Conservation (phyloP, 2,888 invertebrate species). For the Stenurella melanura region DNA sequence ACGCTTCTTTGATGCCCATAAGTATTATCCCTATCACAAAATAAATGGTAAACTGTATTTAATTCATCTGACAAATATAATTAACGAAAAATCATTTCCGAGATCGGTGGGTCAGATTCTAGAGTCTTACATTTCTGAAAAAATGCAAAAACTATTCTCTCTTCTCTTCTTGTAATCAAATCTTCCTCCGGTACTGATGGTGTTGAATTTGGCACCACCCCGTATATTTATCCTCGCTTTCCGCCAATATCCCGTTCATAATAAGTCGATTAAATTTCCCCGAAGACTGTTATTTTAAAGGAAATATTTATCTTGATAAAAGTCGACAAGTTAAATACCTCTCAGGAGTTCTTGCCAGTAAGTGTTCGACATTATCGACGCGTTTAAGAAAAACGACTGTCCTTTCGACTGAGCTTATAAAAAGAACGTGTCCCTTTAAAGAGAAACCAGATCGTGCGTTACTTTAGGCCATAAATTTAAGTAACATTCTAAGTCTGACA, state of each 20-base stretch:
- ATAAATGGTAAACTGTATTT: too few species aligned
- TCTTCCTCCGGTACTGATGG: too few species aligned
- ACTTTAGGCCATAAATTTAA: slow-evolving; percentile 51
- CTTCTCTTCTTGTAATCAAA: too few species aligned
- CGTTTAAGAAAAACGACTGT: slow-evolving; percentile 25
- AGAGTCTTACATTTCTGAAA: too few species aligned
- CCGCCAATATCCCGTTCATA: slow-evolving; percentile 1
- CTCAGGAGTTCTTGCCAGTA: not conserved
- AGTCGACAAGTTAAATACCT: slow-evolving; percentile 26
- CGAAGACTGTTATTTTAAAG: slow-evolving; percentile 9
- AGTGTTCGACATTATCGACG: slow-evolving; percentile 30
- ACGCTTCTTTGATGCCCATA: too few species aligned
- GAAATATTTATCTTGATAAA: slow-evolving; percentile 27
- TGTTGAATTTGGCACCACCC: too few species aligned
- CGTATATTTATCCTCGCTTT: not conserved
- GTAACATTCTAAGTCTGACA: slow-evolving; percentile 46
- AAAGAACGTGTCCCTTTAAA: slow-evolving; percentile 32
- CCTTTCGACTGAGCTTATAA: slow-evolving; percentile 15
- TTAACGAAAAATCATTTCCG: too few species aligned
- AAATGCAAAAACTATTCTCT: too few species aligned
- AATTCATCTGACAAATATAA: too few species aligned
- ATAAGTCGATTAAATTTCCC: slow-evolving; percentile 3
- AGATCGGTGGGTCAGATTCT: too few species aligned
- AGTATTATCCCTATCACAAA: too few species aligned
- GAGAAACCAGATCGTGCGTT: slow-evolving; percentile 47